Evolutionary conservation across 1,140 invertebrate species (phyloP).

Genomic region (Chironomus striatipennis): DNA sequence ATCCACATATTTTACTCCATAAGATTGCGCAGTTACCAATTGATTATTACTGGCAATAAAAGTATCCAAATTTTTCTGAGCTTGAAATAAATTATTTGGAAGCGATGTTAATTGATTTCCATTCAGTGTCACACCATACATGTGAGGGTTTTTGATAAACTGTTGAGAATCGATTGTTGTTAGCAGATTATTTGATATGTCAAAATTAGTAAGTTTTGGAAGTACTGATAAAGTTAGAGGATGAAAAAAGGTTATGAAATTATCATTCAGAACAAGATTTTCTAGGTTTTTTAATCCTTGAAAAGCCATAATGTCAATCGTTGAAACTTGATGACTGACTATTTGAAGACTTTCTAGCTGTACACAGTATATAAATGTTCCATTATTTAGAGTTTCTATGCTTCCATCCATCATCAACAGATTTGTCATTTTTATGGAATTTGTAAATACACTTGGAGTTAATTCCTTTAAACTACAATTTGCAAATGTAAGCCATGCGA

Average conservation of each 20-base stretch:
- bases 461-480: neutral
- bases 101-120: neutral
- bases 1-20: neutral
- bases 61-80: neutral
- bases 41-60: neutral
- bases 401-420: neutral
- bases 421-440: neutral
- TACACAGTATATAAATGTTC: neutral
- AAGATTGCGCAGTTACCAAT: neutral
- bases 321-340: neutral
- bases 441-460: neutral
- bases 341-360: neutral
- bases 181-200: neutral
- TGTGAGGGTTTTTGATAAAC: neutral
- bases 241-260: neutral
- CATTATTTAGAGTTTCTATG: neutral
- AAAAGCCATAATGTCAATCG: neutral
- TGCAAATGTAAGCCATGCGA: neutral
- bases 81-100: neutral
- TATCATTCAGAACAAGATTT: neutral
- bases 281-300: neutral
- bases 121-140: neutral
- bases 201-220: neutral
- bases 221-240: neutral
- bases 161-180: neutral